phyloP scores from a whole-genome alignment of 2,113 vertebrate genomes.

The Eurystomus gularis region DNA sequence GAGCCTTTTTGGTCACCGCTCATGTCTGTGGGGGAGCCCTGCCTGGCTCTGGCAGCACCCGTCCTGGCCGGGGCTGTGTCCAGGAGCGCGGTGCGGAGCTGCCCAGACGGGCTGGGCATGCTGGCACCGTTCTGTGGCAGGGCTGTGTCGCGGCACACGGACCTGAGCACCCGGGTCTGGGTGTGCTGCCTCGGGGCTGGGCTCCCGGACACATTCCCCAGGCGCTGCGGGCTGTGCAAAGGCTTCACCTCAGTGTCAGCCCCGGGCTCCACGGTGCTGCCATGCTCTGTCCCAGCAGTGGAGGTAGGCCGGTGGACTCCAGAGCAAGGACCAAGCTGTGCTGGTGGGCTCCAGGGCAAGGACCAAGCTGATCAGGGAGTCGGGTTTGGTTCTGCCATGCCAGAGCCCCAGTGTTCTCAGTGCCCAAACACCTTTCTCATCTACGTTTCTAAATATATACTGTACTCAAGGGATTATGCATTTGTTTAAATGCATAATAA shows the following conservation, averaged over 20 bases:
- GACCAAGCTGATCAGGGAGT: background rate
- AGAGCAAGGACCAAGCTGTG: background rate
- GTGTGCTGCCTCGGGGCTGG: background rate
- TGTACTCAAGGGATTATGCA: constrained; percentile 37
- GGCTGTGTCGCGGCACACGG: accelerated
- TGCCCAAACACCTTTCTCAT: constrained; percentile 16
- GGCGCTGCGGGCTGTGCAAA: accelerated
- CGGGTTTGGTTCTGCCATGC: background rate
- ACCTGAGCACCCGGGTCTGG: accelerated
- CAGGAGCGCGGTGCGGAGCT: accelerated
- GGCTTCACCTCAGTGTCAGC: accelerated
- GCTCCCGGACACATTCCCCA: background rate
- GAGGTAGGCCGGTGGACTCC: background rate
- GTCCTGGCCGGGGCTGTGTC: accelerated
- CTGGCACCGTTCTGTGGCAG: accelerated
- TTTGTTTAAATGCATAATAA: constrained; percentile 69
- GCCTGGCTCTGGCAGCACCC: accelerated
- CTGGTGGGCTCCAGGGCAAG: background rate
- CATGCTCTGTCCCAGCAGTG: accelerated
- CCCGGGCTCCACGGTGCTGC: accelerated
- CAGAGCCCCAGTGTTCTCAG: background rate
- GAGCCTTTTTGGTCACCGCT: background rate
- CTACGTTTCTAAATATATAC: constrained; percentile 1
- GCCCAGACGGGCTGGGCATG: accelerated
- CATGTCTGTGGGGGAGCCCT: accelerated